A percentile compares a stretch with the other conserved stretches of the same genome.
phyloP scores from a whole-genome alignment of 2,888 invertebrate genomes.

The Metallyticus violacea region DNA sequence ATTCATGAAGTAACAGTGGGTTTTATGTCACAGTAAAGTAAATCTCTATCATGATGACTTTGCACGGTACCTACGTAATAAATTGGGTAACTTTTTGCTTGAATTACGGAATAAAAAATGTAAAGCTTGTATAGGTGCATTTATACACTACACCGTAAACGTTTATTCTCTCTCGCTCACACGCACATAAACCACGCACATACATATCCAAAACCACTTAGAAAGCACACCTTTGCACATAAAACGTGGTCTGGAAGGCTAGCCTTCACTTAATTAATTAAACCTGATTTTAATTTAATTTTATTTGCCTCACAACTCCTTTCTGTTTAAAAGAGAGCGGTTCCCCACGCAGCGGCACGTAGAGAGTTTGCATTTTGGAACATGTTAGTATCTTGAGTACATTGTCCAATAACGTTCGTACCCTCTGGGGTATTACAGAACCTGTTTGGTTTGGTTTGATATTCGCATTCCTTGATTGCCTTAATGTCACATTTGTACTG shows the following conservation, averaged over 20 bases:
- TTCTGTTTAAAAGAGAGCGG: too few species aligned
- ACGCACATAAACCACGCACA: background rate
- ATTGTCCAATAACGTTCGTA: background rate
- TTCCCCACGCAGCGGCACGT: background rate
- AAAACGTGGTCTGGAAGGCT: background rate
- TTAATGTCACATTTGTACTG: background rate
- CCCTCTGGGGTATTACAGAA: background rate
- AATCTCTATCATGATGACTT: too few species aligned
- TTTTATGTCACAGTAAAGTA: too few species aligned
- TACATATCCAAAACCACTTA: background rate
- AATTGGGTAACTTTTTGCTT: background rate
- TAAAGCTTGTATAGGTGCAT: background rate
- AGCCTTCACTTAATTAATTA: constrained; percentile 26
- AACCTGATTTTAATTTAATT: constrained; percentile 26
- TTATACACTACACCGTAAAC: background rate
- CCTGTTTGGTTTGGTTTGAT: background rate
- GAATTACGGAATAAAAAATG: background rate
- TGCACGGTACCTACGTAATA: background rate
- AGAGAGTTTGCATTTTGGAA: too few species aligned
- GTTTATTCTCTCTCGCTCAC: constrained; percentile 5
- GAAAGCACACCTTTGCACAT: background rate
- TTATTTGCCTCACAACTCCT: constrained; percentile 18
- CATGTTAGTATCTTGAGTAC: background rate
- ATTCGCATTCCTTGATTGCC: background rate
- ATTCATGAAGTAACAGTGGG: too few species aligned